Evolutionary conservation across 2,113 vertebrate genomes (phyloP), one percentile per base, ranked within the genome.

Genomic region (Anolis carolinensis): DNA sequence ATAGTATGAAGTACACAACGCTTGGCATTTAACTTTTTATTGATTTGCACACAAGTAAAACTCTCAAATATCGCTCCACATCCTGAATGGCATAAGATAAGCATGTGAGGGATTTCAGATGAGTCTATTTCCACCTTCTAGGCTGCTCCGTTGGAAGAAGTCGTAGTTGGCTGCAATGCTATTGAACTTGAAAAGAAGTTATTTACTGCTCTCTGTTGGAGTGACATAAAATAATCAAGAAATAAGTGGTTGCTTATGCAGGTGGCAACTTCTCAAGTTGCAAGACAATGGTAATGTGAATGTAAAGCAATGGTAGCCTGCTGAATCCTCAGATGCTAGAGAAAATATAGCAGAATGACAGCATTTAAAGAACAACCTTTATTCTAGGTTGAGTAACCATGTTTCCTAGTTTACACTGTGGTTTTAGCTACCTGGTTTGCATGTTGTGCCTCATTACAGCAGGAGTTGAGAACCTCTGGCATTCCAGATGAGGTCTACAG

Each of bases 1-100:
- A 65, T 63, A 81, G 74, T 73, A 74, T 25, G 62, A 81, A 72
- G 23, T 67, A 81, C 85, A 81, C 85, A 67, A 67, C 70, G 74
- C 48, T 74, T 65, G 70, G 5, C 8, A 34, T 81, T 81, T 73
- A 81, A 74, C n/a, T 75, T 70, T 81, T 86, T 86, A 81, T 81
- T 86, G 78, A 74, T n/a, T 81, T 81, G 85, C 44, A 20, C 27
- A 70, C 36, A 73, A 10, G 14, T 30, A 55, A 32, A 32, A 52
- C 13, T 21, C 70, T 23, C 59, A 34, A 30, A 74, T 36, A 9
- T 80, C 16, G 48, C 72, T 72, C n/a, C 68, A 86, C 80, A 14
- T 63, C 55, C 74, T 63, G 27, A 68, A 20, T 80, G 55, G 68
- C 4, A 50, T 36, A 48, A 13, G 65, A 14, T 55, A n/a, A 78